Evolutionary conservation across 2,113 vertebrate genomes (phyloP), one percentile per base, ranked within the genome.

Genomic region (Vulpes ferrilata): DNA sequence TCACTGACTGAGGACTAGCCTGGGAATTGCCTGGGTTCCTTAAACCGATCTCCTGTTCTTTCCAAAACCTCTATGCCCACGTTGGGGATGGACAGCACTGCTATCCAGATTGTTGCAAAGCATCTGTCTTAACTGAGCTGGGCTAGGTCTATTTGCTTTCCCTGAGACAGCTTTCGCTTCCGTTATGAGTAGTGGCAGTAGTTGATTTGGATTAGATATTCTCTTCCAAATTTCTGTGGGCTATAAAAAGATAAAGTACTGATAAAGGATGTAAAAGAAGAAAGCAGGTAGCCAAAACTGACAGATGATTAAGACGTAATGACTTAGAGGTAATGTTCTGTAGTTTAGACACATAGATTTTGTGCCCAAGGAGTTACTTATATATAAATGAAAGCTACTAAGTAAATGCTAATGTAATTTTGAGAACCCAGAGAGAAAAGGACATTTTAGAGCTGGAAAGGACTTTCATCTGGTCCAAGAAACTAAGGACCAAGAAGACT

Each of bases 141-240:
- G 55, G 60, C 15, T 90, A 20, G 67, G 23, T 94, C 55, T 59
- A n/a, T 73, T 86, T 95, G 53, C 35, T 86, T 92, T 86, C 30
- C 59, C 43, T 69, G 84, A 76, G 38, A 89, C 9, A 71, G 35
- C 8, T 57, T 95, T 87, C 89, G 23, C 38, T 96, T 35, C 79
- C 20, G 16, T 92, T 81, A 78, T 19, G 25, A 43, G 20, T 80
- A 48, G 23, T 38, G 64, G 55, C 48, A 10, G 19, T 90, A 81
- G 60, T 71, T 86, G 65, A 62, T 96, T 93, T 73, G 89, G 82
- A 84, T 95, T 97, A 93, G 91, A 62, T 83, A 79, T 60, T 85
- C 32, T 90, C 59, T 83, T 94, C 69, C 81, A 90, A 79, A 12
- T 84, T 88, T 67, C 55, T 92, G 51, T 97, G 48, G 30, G 38